Evolutionary conservation across 2,113 vertebrate genomes (phyloP).

Genomic region (Polypterus bichir): DNA sequence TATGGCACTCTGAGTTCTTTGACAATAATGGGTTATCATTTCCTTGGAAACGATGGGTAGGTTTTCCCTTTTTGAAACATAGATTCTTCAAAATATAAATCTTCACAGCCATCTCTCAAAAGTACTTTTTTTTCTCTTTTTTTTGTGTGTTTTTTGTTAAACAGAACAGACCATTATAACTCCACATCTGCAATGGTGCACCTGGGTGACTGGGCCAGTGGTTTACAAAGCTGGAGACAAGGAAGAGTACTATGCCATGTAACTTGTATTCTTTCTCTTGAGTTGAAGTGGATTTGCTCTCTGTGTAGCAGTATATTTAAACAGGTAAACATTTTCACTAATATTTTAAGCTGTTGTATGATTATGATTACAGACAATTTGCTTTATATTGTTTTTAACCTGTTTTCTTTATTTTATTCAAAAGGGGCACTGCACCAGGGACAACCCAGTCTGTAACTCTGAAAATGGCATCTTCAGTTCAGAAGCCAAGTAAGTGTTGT

Average conservation of each 20-base stretch:
- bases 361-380: not conserved
- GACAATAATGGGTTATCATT: too few species aligned
- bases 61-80: too few species aligned
- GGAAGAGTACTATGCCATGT: slow-evolving; percentile 41
- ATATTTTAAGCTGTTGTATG: not conserved
- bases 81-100: too few species aligned
- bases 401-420: slow-evolving; percentile 12
- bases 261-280: slow-evolving; percentile 40
- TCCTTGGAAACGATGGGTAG: too few species aligned
- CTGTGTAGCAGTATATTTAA: slow-evolving; percentile 42
- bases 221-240: not conserved
- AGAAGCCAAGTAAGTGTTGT: slow-evolving; percentile 39
- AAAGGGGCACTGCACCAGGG: slow-evolving; percentile 33
- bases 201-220: slow-evolving; percentile 26
- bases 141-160: slow-evolving; percentile 21
- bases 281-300: slow-evolving; percentile 45
- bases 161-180: slow-evolving; percentile 9
- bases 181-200: slow-evolving; percentile 25
- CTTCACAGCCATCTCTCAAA: too few species aligned
- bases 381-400: not conserved
- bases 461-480: slow-evolving; percentile 42
- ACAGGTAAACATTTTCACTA: slow-evolving; percentile 35
- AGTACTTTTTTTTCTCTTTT: not conserved
- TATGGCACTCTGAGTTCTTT: too few species aligned
- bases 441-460: slow-evolving; percentile 35